A percentile compares a stretch with the other conserved stretches of the same genome.
Conservation (phyloP, 2,797 vertebrate species). For the Lutjanus campechanus region DNA sequence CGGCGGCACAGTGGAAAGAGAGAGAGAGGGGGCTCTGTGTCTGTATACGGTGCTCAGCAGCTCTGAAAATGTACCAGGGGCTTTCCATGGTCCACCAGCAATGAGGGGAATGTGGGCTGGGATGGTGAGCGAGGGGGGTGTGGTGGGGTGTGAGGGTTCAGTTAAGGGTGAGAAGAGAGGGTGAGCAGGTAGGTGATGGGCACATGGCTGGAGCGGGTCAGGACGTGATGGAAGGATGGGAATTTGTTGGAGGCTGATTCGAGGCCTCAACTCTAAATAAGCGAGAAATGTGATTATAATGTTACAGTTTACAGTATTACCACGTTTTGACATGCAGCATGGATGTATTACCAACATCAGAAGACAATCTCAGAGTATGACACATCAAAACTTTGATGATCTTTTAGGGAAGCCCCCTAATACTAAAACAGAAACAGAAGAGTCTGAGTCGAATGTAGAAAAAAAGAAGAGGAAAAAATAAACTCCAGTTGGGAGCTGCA, state of each 20-base stretch:
- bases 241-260: constrained; percentile 1
- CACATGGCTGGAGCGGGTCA: background rate
- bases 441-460: too few relatives aligned
- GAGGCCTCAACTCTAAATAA: background rate
- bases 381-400: background rate
- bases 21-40: constrained; percentile 48
- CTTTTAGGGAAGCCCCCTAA: background rate
- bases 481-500: too few relatives aligned
- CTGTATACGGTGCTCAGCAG: constrained; percentile 69
- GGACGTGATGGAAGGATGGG: constrained; percentile 13
- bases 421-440: too few relatives aligned
- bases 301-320: background rate
- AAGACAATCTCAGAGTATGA: background rate
- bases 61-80: constrained; percentile 78
- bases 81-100: constrained; percentile 76
- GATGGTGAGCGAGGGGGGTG: constrained; percentile 12
- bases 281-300: background rate
- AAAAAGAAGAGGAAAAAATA: too few relatives aligned
- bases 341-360: constrained; percentile 1
- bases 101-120: constrained; percentile 72
- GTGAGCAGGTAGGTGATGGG: constrained; percentile 57
- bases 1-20: constrained; percentile 67
- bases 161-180: constrained; percentile 27
- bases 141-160: constrained; percentile 27
- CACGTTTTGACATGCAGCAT: background rate